phyloP scores from a whole-genome alignment of 1,140 invertebrate genomes.

The Lordiphosa stackelbergi region DNA sequence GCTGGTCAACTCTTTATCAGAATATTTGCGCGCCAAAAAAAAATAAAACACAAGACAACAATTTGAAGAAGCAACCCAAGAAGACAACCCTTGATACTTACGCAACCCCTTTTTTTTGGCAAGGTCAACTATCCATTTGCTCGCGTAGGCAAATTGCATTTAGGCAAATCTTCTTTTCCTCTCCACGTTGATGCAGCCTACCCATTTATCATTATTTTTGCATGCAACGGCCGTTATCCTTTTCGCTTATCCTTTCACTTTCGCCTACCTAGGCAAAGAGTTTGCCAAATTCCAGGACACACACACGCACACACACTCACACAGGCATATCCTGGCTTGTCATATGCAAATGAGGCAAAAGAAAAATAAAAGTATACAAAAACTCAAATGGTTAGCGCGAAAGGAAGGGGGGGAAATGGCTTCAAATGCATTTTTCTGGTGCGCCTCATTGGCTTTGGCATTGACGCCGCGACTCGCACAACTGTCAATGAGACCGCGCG shows the following conservation, averaged over 20 bases:
- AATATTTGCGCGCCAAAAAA: conserved; percentile 68
- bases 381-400: too few species aligned
- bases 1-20: conserved; percentile 61
- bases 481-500: conserved; percentile 52
- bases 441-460: conserved; percentile 70
- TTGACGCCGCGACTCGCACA: conserved; percentile 33
- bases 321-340: conserved; percentile 40
- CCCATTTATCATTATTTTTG: conserved; percentile 70
- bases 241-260: conserved; percentile 60
- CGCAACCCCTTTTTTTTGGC: conserved; percentile 43
- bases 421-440: conserved; percentile 67
- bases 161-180: conserved; percentile 5
- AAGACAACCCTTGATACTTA: conserved; percentile 23
- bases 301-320: conserved; percentile 34
- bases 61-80: conserved; percentile 44
- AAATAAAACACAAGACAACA: conserved; percentile 14
- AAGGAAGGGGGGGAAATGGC: conserved; percentile 18
- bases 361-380: conserved; percentile 39
- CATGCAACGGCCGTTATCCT: conserved; percentile 68
- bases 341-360: conserved; percentile 66
- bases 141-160: conserved; percentile 47
- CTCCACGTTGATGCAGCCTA: conserved; percentile 37
- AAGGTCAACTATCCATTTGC: conserved; percentile 49
- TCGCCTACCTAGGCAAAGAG: conserved; percentile 57
- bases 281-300: conserved; percentile 66